Percentiles rank a stretch among this genome's conserved stretches.
These are phyloP conservation scores for Podarcis lilfordi DNA, from an alignment of 2,797 vertebrate species.

Conservation along the genomic window DNA sequence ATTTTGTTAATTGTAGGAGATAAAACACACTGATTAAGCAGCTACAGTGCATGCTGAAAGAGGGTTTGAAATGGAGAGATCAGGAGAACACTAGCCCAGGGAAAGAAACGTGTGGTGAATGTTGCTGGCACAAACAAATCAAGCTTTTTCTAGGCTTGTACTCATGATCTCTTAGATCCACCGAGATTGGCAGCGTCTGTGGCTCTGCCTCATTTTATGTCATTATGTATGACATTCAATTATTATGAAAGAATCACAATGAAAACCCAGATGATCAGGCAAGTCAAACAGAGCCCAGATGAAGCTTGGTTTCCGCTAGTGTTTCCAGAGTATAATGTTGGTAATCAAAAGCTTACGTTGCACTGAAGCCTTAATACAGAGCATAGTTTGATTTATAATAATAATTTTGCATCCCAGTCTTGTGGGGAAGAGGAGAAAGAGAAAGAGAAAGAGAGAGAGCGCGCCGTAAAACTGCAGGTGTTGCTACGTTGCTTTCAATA, in stretches of 20 bases:
- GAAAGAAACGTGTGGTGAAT: slow-evolving; percentile 76
- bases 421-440: slow-evolving; percentile 31
- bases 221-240: slow-evolving; percentile 83
- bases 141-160: slow-evolving; percentile 68
- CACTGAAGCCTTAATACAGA: slow-evolving; percentile 68
- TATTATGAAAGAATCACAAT: slow-evolving; percentile 80
- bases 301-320: slow-evolving; percentile 76
- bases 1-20: slow-evolving; percentile 75
- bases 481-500: slow-evolving; percentile 76
- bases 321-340: slow-evolving; percentile 67
- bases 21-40: slow-evolving; percentile 78
- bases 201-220: slow-evolving; percentile 78
- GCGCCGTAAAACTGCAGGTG: slow-evolving; percentile 74
- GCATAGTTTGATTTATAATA: slow-evolving; percentile 76
- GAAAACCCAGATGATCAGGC: slow-evolving; percentile 80
- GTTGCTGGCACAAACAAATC: slow-evolving; percentile 80
- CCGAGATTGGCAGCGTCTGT: slow-evolving; percentile 80
- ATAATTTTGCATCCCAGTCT: slow-evolving; percentile 76
- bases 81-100: slow-evolving; percentile 76
- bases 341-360: slow-evolving; percentile 73
- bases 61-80: slow-evolving; percentile 73
- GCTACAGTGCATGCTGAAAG: slow-evolving; percentile 69
- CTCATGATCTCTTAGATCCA: slow-evolving; percentile 73
- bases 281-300: slow-evolving; percentile 81
- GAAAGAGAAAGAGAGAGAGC: slow-evolving; percentile 9